Evolutionary conservation across 2,113 vertebrate genomes (phyloP), one percentile per base, ranked within the genome.

Genomic region (Noturus placidus): DNA sequence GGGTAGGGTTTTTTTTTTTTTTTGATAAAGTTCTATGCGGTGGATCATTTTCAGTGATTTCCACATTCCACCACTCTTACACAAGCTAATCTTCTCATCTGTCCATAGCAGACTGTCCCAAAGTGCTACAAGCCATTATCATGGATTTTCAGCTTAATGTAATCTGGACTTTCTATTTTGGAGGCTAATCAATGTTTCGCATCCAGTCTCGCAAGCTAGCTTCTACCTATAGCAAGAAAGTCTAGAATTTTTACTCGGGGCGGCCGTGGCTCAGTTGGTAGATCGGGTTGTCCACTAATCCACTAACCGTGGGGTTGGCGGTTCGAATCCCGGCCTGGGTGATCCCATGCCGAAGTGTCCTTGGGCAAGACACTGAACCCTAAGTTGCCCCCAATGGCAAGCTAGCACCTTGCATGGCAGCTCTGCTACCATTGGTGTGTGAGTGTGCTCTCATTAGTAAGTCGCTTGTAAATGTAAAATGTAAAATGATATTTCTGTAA

Each of bases 141-240:
- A 38, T 38, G n/a, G 80, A 63, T 63, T 82, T 82, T 61, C 54
- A 61, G 10, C 57, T 61, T 82, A 63, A 61, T 63, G 20, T 25
- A 61, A 82, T 82, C 30, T 81, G 19, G 79, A 10, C 17, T 81
- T 80, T 80, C 78, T 80, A 81, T 81, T 59, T n/a, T 46, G 35
- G 35, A 82, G 35, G 22, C 35, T 82, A 63, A 82, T 82, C 57
- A 63, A 82, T 82, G 57, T n/a, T 65, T 42, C n/a, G 35, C 35
- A 42, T 82, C 22, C 27, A 38, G 19, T 35, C 56, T 59, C 14
- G 13, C 56, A 61, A 46, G 14, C 35, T 80, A 35, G 78, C 52
- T 20, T 80, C 2, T 57, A 80, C 52, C 52, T 35, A 33, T 57
- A 80, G 3, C 1, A 46, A 38, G 35, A 35, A 72, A 72, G 69